Evolutionary conservation across 2,888 invertebrate species (phyloP).

Genomic region (Eueremaeus valkanovi): DNA sequence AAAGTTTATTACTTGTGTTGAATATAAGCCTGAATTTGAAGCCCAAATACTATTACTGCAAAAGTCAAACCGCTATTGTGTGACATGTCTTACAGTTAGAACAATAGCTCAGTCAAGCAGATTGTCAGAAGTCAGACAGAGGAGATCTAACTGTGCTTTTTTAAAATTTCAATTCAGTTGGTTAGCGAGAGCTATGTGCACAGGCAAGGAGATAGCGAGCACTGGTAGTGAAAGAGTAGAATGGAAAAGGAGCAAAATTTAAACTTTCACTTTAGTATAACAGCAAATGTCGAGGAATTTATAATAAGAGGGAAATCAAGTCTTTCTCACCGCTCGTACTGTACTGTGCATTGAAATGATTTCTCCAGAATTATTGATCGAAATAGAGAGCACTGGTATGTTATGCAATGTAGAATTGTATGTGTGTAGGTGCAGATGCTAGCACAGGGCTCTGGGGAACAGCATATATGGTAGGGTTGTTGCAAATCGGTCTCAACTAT

Average conservation of each 20-base stretch:
- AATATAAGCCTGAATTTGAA: neutral
- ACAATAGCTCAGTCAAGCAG: neutral
- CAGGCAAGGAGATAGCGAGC: neutral
- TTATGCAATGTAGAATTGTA: neutral
- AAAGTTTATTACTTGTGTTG: neutral
- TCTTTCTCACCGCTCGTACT: neutral
- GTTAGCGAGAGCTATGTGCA: neutral
- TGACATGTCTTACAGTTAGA: conserved; percentile 1
- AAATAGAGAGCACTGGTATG: neutral
- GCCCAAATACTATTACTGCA: neutral
- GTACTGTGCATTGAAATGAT: neutral
- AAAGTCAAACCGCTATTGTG: neutral
- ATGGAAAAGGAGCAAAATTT: neutral
- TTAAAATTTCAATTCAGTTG: neutral
- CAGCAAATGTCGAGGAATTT: neutral
- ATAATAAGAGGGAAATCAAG: neutral
- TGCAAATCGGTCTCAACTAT: neutral
- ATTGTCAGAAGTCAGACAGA: neutral
- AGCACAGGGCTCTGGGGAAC: neutral
- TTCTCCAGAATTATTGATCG: neutral
- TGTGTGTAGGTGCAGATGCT: neutral
- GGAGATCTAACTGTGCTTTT: neutral
- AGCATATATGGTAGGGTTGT: conserved; percentile 1
- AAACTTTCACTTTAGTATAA: neutral
- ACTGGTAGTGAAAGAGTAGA: neutral